Evolutionary conservation across 2,888 invertebrate genomes (phyloP).

Genomic region (Graphium colonna): DNA sequence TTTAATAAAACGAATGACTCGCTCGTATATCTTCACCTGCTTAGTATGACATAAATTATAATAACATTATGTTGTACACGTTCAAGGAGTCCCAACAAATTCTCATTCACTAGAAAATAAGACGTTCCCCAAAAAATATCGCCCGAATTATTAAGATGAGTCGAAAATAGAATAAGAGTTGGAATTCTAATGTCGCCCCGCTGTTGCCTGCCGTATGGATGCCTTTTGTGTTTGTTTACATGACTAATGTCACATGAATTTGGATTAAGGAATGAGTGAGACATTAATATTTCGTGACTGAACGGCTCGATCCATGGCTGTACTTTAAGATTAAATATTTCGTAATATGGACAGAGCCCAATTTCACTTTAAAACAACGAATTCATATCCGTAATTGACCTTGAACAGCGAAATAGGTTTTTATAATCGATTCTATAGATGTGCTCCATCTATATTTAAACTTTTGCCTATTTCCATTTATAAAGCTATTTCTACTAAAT

Average conservation of each 20-base stretch:
- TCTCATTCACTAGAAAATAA: slow-evolving; percentile 75
- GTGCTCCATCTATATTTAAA: no score
- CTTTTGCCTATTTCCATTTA: no score
- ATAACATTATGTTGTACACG: slow-evolving; percentile 78
- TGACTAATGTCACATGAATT: slow-evolving; percentile 46
- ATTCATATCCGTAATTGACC: no score
- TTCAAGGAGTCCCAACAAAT: slow-evolving; percentile 76
- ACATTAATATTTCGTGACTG: slow-evolving; percentile 26
- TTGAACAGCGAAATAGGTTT: no score
- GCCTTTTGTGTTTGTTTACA: slow-evolving; percentile 46
- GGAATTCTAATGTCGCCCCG: slow-evolving; percentile 51
- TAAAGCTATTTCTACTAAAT: no score
- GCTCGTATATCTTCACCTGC: slow-evolving; percentile 79
- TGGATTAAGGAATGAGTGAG: slow-evolving; percentile 33
- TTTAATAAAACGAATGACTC: slow-evolving; percentile 78
- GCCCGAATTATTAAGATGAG: slow-evolving; percentile 59
- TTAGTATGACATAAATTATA: slow-evolving; percentile 79
- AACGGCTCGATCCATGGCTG: not conserved
- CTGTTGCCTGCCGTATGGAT: slow-evolving; percentile 43
- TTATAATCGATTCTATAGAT: no score
- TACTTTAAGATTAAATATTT: no score
- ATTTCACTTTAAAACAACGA: no score
- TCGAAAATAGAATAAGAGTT: slow-evolving; percentile 58
- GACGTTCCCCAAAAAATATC: slow-evolving; percentile 67
- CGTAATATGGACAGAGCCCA: no score